A percentile compares a stretch with the other conserved stretches of the same genome.
phyloP scores from a whole-genome alignment of 2,888 invertebrate genomes.

The Flexamia atlantica region DNA sequence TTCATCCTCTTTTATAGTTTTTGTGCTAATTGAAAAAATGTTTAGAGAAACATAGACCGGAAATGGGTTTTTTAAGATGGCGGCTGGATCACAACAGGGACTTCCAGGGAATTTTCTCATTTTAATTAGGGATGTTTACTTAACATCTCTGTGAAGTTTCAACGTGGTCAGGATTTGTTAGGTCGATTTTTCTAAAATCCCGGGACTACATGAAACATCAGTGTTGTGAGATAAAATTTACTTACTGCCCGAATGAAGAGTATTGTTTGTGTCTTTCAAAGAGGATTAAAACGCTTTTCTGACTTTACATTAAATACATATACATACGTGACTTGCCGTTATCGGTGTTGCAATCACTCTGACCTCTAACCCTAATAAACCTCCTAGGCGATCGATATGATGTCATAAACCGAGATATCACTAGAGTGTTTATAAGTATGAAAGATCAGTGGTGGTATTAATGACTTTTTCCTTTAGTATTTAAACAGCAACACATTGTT shows the following conservation, averaged over 20 bases:
- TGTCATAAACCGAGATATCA: neutral
- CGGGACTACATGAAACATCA: neutral
- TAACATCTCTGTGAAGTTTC: no score
- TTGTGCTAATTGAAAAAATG: no score
- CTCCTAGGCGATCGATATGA: neutral
- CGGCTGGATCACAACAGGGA: no score
- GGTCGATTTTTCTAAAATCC: no score
- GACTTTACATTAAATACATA: no score
- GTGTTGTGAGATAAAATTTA: slow-evolving; percentile 20
- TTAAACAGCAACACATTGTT: slow-evolving; percentile 7
- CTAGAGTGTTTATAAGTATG: neutral
- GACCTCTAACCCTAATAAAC: slow-evolving; percentile 1
- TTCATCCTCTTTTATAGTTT: no score
- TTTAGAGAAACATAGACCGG: no score
- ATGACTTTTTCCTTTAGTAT: neutral
- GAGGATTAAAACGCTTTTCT: neutral
- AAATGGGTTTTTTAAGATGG: no score
- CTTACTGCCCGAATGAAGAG: neutral
- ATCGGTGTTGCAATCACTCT: slow-evolving; percentile 10
- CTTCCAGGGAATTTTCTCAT: no score
- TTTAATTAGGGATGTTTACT: no score
- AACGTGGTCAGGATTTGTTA: no score
- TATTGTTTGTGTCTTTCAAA: slow-evolving; percentile 5
- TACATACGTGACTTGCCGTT: slow-evolving; percentile 1
- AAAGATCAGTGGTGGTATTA: neutral